Evolutionary conservation across 2,888 invertebrate species (phyloP), one percentile per base, ranked within the genome.

Genomic region (Noctua comes): DNA sequence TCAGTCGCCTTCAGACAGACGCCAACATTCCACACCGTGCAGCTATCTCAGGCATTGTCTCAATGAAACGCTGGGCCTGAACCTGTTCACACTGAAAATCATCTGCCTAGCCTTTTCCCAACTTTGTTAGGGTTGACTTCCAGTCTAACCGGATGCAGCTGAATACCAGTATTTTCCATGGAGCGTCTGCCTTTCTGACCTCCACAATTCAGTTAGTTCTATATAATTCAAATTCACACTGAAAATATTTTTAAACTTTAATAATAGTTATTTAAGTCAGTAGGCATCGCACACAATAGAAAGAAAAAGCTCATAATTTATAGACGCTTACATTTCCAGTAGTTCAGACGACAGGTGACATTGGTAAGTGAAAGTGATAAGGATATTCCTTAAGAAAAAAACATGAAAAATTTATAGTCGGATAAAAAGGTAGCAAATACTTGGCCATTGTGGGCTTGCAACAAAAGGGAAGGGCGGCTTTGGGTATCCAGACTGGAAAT

Each of bases 221-320:
- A 36, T 0, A 4, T 36, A 36, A 36, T 36, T 36, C 36, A 36
- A 36, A 5, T 36, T 36, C 18, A 51, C 21, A 51, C 21, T 51
- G 8, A 51, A 51, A 18, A 8, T 21, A 51, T 51, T 21, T 21
- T 0, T 51, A 51, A 21, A 51, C 7, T 51, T 21, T 51, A 51
- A 21, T 51, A 21, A 8, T 21, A 51, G 18, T 31, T 62, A 18
- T 31, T 0, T 8, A 4, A 10, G 74, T 73, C 6, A 76, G 18
- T 27, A 80, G 83, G 3, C 1, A 46, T 24, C 24, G 18, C 21
- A 36, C 2, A 72, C n/a, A 13, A 78, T 66, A 82, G 78, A 86
- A 76, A 76, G 59, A 84, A 77, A 85, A 70, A 72, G 51, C 43
- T 76, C 82, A 78, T 86, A 83, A 88, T 88, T 88, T 88, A 88